Percentiles rank a stretch among this genome's conserved stretches.
Evolutionary conservation across 2,797 vertebrate species (phyloP).

Genomic region (Spinus olivaceus): DNA sequence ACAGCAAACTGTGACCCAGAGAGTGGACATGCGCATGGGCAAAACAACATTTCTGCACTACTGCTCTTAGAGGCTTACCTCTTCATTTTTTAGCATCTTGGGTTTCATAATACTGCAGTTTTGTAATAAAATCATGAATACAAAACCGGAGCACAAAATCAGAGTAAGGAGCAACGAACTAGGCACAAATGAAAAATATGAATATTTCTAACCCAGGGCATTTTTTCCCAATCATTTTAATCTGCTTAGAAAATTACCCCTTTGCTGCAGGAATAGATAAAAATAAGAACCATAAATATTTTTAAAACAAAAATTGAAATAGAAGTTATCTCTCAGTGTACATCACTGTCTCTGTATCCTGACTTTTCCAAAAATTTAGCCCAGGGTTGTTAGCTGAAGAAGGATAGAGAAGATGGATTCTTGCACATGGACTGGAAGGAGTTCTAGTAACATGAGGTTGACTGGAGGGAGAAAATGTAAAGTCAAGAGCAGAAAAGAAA

Average conservation of each 20-base stretch:
- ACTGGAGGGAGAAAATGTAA: not conserved
- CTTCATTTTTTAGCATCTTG: not conserved
- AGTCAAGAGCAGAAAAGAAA: not conserved
- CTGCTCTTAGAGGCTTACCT: not conserved
- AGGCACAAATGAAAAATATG: not conserved
- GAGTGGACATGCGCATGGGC: not conserved
- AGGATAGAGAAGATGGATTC: not conserved
- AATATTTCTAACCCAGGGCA: not conserved
- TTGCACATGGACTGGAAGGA: not conserved
- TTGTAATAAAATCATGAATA: not conserved
- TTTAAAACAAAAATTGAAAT: not conserved
- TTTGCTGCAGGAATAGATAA: not conserved
- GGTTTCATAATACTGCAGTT: not conserved
- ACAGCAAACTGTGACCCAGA: not conserved
- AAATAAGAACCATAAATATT: not conserved
- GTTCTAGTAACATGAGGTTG: not conserved
- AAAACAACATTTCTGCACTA: not conserved
- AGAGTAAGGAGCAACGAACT: not conserved
- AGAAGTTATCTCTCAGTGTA: not conserved
- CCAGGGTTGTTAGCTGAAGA: not conserved
- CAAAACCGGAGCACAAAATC: not conserved
- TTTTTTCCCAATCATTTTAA: not conserved
- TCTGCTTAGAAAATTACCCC: not conserved
- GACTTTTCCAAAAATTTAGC: not conserved
- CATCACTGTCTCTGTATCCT: not conserved